Base-by-base conservation (phyloP, 2,888 invertebrate species). In the Rhamnusium bicolor region DNA sequence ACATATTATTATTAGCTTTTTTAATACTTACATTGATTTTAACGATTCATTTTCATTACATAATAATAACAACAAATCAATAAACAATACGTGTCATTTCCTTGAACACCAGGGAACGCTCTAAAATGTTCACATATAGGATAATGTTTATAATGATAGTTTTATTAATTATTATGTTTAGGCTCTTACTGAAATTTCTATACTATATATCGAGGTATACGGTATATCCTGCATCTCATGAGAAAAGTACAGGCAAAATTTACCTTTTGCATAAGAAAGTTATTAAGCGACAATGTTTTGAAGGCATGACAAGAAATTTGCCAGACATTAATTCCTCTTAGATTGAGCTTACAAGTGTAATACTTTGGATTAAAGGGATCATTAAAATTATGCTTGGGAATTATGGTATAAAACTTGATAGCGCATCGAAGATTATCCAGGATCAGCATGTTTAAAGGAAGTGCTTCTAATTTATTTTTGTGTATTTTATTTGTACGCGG, bases 391-490 rank as follows among this genome's bases (percentile, higher is more conserved):
- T 88, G 87, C 88, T 86, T 83, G 81, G 88, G 88, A 86, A 88
- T 88, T 88, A 88, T 86, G 86, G 87, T 86, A 87, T 88, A 88
- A 88, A 88, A 88, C 87, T 88, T 88, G 88, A 88, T 88, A 88
- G 88, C 87, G 85, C 87, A 87, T 87, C 87, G 87, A 88, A 88
- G 88, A 88, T 88, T 88, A 88, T 84, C 84, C 84, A 73, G 88
- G 87, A 87, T 88, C 87, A 87, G 84, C 80, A 81, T 83, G 84
- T 86, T 86, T 82, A 85, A 86, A 86, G 85, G 84, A 85, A 86
- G 83, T 79, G 84, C 83, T 83, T 80, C 81, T 82, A 83, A 83
- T 84, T 84, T 84, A 84, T 84, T 84, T 83, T 79, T 73, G 65
- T 60, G 49, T 58, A 47, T 74, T 75, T 70, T 78, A 72, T 77